Conservation (phyloP, 2,113 vertebrate species). For the Apeltes quadracus region DNA sequence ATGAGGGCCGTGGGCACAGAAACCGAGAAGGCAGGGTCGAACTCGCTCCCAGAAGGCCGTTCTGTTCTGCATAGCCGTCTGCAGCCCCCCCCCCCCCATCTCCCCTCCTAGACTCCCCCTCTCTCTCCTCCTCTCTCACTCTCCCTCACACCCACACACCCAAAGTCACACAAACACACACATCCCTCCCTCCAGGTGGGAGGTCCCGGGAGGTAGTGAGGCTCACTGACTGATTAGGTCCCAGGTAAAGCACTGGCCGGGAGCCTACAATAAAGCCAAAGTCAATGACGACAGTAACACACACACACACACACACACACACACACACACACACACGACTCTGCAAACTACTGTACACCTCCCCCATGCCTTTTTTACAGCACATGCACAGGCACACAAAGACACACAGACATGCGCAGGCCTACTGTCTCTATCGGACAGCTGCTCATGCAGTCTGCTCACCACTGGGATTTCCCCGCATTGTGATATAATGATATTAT, state of each 20-base stretch:
- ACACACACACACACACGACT: constrained; percentile 27
- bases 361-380: constrained; percentile 12
- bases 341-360: constrained; percentile 43
- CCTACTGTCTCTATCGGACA: constrained; percentile 68
- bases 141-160: constrained; percentile 14
- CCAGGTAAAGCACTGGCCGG: constrained; percentile 86
- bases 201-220: constrained; percentile 81
- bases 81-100: constrained; percentile 44
- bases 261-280: constrained; percentile 87
- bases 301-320: constrained; percentile 2
- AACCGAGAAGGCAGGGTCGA: constrained; percentile 71
- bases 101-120: constrained; percentile 42
- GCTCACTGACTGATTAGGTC: constrained; percentile 90
- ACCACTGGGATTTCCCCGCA: constrained; percentile 75
- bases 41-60: constrained; percentile 76
- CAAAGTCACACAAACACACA: constrained; percentile 52
- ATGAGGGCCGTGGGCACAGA: constrained; percentile 77
- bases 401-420: constrained; percentile 22
- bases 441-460: constrained; percentile 70
- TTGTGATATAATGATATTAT: constrained; percentile 76
- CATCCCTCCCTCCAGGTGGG: constrained; percentile 74
- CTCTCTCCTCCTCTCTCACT: constrained; percentile 10
- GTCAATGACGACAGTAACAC: constrained; percentile 66
- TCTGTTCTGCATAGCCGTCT: constrained; percentile 72
- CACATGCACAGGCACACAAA: constrained; percentile 34